These are phyloP conservation scores for Drosophila simulans DNA, from an alignment of 1,140 invertebrate species.

Conservation along the genomic window DNA sequence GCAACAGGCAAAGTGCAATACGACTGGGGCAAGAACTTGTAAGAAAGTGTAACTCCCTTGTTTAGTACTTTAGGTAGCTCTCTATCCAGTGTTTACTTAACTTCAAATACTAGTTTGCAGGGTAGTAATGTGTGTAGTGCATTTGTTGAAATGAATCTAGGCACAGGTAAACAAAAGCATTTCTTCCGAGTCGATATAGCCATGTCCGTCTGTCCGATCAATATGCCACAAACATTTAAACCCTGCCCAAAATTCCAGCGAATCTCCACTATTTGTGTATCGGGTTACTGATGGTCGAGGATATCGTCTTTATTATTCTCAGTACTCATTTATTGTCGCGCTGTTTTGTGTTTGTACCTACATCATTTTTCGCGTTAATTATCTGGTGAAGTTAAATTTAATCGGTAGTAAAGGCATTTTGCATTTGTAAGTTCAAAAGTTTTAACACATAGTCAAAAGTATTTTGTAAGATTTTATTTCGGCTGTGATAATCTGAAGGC, in stretches of 20 bases:
- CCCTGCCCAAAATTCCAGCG: too few relatives aligned
- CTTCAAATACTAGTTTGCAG: too few relatives aligned
- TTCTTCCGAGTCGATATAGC: too few relatives aligned
- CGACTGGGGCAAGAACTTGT: constrained; percentile 93
- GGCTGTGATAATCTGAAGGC: too few relatives aligned
- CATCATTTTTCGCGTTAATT: background rate
- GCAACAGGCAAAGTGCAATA: constrained; percentile 89
- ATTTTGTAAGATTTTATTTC: too few relatives aligned
- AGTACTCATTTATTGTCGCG: background rate
- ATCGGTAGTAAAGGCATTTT: background rate
- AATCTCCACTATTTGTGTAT: too few relatives aligned
- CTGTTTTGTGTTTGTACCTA: background rate
- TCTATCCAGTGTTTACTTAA: background rate
- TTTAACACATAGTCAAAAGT: too few relatives aligned
- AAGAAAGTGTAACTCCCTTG: constrained; percentile 72
- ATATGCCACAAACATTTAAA: background rate
- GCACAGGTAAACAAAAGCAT: too few relatives aligned
- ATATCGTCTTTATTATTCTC: background rate
- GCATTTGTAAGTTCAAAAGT: background rate
- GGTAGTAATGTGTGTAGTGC: too few relatives aligned
- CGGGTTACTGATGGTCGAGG: too few relatives aligned
- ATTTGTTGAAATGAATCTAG: too few relatives aligned
- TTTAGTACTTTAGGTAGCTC: background rate
- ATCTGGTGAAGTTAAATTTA: background rate
- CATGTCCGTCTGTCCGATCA: too few relatives aligned